Evolutionary conservation across 92 coral and sea anemone genomes (phyloP), one percentile per base, ranked within the genome.

Genomic region (Porites divaricata): DNA sequence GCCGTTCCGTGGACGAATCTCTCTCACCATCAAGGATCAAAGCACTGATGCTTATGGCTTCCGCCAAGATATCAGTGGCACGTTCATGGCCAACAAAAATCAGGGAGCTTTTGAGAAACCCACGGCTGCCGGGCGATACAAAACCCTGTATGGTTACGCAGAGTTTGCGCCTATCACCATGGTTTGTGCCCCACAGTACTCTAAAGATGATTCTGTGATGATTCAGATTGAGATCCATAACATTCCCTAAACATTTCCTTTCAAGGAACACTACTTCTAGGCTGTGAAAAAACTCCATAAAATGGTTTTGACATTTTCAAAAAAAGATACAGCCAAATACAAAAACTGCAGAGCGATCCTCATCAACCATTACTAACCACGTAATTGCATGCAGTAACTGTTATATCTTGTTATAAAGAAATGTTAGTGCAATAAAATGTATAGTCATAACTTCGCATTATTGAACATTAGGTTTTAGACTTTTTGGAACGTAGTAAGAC

Each of bases 1-100:
- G 97, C 97, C 97, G 0, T 93, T 93, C 76, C 77, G 90, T 21
- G 97, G 97, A 15, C 56, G 95, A 14, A 93, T 93, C 21, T 78
- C 94, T 66, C 77, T 93, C 67, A 86, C 97, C 75, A 88, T 93
- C 20, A 87, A 91, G 57, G 97, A 93, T 76, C 97, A 93, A 74
- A 81, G 91, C 13, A 84, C 88, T 66, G 91, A 65, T 3, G 97
- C 4, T 35, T 6, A 35, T 35, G 45, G 91, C 21, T 88, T 66
- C 70, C 91, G 92, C 61, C 81, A 94, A n/a, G 92, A 93, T 62
- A 93, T 93, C 85, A 91, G 92, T 54, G 98, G 88, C 70, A 94
- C 95, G 24, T 74, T 94, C n/a, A 78, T 94, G 15, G 92, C 95
- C 68, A 89, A 92, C 50, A 93, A 93, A 8, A 94, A 86, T 85